These are phyloP conservation scores for Oxycera nigricornis DNA, from an alignment of 2,888 invertebrate species.

Conservation along the genomic window DNA sequence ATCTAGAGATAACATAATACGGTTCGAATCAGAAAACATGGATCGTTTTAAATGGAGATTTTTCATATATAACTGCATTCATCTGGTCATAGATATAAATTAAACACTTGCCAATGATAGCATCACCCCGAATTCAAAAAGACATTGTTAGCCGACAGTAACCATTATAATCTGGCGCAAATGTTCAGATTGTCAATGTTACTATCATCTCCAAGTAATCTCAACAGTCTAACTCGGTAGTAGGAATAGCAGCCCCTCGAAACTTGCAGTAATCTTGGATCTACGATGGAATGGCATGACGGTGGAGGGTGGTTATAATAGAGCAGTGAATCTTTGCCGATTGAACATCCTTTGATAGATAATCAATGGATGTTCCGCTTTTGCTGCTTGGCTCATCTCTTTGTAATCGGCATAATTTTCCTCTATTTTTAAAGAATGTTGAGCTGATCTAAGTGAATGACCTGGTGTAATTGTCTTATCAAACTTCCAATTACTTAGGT, in stretches of 20 bases:
- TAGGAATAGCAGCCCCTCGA: constrained; percentile 27
- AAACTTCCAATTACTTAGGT: no score
- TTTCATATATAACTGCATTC: background rate
- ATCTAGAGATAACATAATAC: background rate
- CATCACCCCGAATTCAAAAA: constrained; percentile 26
- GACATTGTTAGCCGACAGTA: background rate
- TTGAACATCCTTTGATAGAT: no score
- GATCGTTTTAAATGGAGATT: constrained; percentile 6
- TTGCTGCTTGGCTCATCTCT: no score
- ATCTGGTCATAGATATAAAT: constrained; percentile 10
- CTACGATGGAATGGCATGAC: constrained; percentile 31
- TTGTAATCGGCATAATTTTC: no score
- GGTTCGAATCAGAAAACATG: background rate
- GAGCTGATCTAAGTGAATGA: no score
- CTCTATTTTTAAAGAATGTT: no score
- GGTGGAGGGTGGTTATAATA: background rate
- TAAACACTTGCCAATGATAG: constrained; percentile 36
- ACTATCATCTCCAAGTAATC: constrained; percentile 20
- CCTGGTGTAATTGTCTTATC: no score
- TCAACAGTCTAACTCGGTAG: constrained; percentile 13
- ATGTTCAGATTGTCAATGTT: constrained; percentile 36
- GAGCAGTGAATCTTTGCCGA: no score
- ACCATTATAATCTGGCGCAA: constrained; percentile 35
- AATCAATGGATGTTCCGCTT: no score
- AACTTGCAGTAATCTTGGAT: constrained; percentile 25